These are phyloP conservation scores for Aythya baeri DNA, from an alignment of 2,113 vertebrate species.

Conservation along the genomic window DNA sequence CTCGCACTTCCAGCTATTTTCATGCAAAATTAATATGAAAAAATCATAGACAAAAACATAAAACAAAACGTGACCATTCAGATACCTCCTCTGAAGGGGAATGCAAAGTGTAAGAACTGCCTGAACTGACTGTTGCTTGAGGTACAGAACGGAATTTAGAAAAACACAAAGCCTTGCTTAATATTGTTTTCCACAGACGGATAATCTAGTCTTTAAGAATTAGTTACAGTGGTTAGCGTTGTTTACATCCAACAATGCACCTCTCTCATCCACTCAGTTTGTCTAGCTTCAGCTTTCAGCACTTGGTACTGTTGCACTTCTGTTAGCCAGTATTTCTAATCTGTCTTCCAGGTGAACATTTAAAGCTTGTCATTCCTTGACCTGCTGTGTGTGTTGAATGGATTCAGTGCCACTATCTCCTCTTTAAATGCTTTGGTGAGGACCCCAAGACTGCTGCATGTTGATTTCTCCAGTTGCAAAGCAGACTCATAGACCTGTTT, in stretches of 20 bases:
- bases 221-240: conserved; percentile 15
- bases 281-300: background rate
- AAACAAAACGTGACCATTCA: background rate
- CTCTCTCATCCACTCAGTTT: background rate
- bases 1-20: background rate
- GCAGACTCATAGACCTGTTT: background rate
- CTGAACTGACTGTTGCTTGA: background rate
- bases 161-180: background rate
- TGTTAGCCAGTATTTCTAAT: background rate
- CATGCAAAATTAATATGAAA: background rate
- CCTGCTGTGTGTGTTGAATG: background rate
- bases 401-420: background rate
- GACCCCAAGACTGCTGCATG: background rate
- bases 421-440: background rate
- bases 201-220: background rate
- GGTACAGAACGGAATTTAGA: background rate
- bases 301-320: background rate
- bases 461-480: background rate
- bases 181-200: background rate
- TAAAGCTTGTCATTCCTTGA: background rate
- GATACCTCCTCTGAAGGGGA: background rate
- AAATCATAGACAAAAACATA: background rate
- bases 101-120: background rate
- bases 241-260: background rate
- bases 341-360: background rate